Conservation (phyloP, 2,888 invertebrate species). For the Agriotes lineatus region DNA sequence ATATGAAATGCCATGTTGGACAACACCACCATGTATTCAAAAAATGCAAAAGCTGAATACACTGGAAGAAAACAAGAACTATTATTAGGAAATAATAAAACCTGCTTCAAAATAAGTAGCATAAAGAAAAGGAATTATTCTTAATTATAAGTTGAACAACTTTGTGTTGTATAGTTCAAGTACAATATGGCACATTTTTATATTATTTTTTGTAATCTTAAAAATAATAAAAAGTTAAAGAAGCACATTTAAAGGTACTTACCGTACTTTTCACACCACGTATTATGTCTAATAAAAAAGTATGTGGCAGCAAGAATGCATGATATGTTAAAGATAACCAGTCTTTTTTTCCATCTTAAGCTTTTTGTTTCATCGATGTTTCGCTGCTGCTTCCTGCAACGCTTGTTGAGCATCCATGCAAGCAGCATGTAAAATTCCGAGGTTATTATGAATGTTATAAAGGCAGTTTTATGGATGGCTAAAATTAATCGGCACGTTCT, state of each 20-base stretch:
- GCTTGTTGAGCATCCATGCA: conserved; percentile 78
- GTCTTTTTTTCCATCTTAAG: conserved; percentile 81
- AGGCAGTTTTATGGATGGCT: conserved; percentile 90
- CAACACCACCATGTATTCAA: conserved; percentile 92
- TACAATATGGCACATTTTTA: too few species aligned
- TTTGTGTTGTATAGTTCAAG: too few species aligned
- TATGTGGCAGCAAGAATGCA: conserved; percentile 86
- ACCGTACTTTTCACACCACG: conserved; percentile 93
- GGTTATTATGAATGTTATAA: conserved; percentile 87
- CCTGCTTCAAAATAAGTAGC: too few species aligned
- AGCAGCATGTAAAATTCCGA: conserved; percentile 91
- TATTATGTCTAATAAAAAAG: conserved; percentile 92
- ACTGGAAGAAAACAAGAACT: too few species aligned
- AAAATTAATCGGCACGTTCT: too few species aligned
- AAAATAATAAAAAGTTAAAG: too few species aligned
- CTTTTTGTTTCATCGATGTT: conserved; percentile 75
- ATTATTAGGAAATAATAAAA: too few species aligned
- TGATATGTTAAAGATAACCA: conserved; percentile 79
- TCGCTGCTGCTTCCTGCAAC: conserved; percentile 74
- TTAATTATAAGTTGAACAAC: too few species aligned
- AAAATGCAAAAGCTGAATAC: conserved; percentile 91
- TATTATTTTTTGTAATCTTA: too few species aligned
- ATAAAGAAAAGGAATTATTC: too few species aligned
- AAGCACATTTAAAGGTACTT: too few species aligned
- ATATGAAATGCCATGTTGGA: conserved; percentile 95